Base-by-base conservation (phyloP, 2,888 invertebrate genomes). In the Polietes domitor region DNA sequence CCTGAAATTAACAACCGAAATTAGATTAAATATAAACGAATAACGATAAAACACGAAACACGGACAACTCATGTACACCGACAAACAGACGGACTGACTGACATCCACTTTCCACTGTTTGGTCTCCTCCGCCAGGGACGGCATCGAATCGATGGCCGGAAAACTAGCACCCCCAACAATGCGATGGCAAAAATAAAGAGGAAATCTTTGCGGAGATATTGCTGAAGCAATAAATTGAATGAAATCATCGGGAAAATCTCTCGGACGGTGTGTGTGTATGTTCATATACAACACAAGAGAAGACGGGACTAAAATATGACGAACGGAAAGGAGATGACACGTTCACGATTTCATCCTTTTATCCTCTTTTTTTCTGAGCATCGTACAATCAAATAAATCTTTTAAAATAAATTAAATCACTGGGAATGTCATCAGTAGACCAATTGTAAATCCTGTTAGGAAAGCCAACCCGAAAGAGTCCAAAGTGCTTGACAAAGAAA, bases 221-320 rank as follows among this genome's bases (percentile, higher is more conserved):
- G 77, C 73, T 79, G 77, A 76, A 78, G 65, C 80, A 81, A 85
- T 80, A 83, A 86, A 86, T 85, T 83, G 84, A 86, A 84, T 82
- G 81, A 83, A 86, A 74, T 85, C 84, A 86, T 81, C 68, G 76
- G 81, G 70, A 84, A 84, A 84, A 84, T 83, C 71, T 83, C 71
- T 80, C 37, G 9, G 9, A 61, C 28, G 61, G 6, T 28, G 12
- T 50, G n/a, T n/a, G n/a, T 55, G 55, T 55, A 32, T 32, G 2
- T 47, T 15, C 28, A 61, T 28, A n/a, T 5, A 12, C 3, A n/a
- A 15, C 26, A 58, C 1, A 5, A 2, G 24, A 0, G 26, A 26
- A 10, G 28, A n/a, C 53, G 9, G 26, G 53, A 58, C 58, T 58
- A 55, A 73, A 41, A 24, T 43, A 58, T 58, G 41, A 58, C 58